Percentiles rank a stretch among this genome's conserved stretches.
Conservation (phyloP, 2,888 invertebrate genomes). For the Scotopteryx bipunctaria region DNA sequence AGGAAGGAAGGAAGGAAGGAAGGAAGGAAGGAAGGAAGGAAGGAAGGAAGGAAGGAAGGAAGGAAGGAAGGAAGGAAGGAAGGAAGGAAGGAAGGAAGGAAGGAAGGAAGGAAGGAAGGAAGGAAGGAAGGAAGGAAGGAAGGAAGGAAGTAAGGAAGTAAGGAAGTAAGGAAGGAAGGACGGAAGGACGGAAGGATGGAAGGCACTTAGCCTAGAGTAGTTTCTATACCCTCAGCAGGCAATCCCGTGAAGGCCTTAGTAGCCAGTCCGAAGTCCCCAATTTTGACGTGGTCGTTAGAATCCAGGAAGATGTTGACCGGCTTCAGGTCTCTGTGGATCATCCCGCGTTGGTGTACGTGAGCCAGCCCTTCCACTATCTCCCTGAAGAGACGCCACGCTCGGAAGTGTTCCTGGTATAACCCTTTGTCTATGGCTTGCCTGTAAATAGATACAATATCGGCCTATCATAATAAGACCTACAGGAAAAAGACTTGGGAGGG, state of each 20-base stretch:
- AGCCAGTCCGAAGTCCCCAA: slow-evolving; percentile 98
- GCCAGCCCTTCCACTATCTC: slow-evolving; percentile 95
- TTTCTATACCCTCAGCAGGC: slow-evolving; percentile 68
- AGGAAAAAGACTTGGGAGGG: too few relatives aligned
- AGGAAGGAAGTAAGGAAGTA: too few relatives aligned
- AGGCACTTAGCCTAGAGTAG: neutral
- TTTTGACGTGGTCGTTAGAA: slow-evolving; percentile 97
- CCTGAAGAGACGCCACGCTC: slow-evolving; percentile 95
- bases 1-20: too few relatives aligned
- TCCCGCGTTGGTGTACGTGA: slow-evolving; percentile 96
- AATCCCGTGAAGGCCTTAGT: slow-evolving; percentile 85
- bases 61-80: too few relatives aligned
- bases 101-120: too few relatives aligned
- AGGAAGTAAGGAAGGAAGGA: neutral
- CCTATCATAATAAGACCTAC: too few relatives aligned
- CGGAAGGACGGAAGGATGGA: neutral
- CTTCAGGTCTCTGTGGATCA: slow-evolving; percentile 93
- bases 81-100: too few relatives aligned
- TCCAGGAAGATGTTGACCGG: slow-evolving; percentile 97
- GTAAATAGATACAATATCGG: neutral
- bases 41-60: too few relatives aligned
- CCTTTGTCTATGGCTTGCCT: slow-evolving; percentile 94
- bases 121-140: too few relatives aligned
- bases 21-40: too few relatives aligned
- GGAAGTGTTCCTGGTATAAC: slow-evolving; percentile 88